Percentiles rank a stretch among this genome's conserved stretches.
Evolutionary conservation across 2,888 invertebrate species (phyloP).

Genomic region (Hemaris fuciformis): DNA sequence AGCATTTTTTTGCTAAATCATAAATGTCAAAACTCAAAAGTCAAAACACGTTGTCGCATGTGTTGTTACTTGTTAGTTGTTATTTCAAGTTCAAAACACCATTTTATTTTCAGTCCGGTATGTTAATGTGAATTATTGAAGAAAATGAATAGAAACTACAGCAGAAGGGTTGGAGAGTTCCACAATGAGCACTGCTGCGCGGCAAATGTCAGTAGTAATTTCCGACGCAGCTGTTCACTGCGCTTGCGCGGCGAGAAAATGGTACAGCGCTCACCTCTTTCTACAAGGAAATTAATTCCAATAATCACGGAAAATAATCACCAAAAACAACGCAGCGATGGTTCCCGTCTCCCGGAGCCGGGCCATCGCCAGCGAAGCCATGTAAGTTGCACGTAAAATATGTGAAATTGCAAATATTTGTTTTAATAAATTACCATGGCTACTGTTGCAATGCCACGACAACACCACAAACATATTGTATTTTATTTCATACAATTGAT

Average conservation of each 20-base stretch:
- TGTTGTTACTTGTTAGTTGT: too few species aligned
- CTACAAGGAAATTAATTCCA: conserved; percentile 79
- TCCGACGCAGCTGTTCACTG: conserved; percentile 85
- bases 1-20: not conserved
- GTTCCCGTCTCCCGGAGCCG: conserved; percentile 66
- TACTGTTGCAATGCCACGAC: conserved; percentile 36
- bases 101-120: conserved; percentile 63
- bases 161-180: conserved; percentile 66
- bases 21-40: conserved; percentile 4
- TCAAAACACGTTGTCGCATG: conserved; percentile 9
- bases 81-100: conserved; percentile 39
- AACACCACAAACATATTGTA: conserved; percentile 12
- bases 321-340: conserved; percentile 73
- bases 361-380: conserved; percentile 81
- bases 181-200: conserved; percentile 78
- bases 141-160: conserved; percentile 73
- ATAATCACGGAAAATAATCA: conserved; percentile 84
- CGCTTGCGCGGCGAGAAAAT: conserved; percentile 85
- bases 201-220: conserved; percentile 76
- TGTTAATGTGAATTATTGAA: conserved; percentile 67
- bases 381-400: conserved; percentile 50
- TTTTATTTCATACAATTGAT: not conserved
- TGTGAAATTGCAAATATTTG: not conserved
- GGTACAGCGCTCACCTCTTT: conserved; percentile 78
- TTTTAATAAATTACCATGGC: conserved; percentile 36